These are phyloP conservation scores for Cariama cristata DNA, from an alignment of 2,113 vertebrate species.

Conservation along the genomic window DNA sequence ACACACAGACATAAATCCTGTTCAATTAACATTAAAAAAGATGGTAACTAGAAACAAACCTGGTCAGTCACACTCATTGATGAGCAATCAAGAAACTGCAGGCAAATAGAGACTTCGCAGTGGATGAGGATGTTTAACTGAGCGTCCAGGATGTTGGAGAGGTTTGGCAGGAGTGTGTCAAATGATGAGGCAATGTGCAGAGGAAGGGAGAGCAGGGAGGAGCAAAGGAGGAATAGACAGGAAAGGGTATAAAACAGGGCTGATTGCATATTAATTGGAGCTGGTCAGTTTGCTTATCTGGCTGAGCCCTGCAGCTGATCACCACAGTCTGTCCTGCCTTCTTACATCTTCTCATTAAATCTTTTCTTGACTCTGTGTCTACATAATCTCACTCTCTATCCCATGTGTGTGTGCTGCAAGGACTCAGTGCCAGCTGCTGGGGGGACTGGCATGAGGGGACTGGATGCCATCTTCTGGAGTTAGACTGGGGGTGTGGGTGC, in stretches of 20 bases:
- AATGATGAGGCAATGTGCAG: not conserved
- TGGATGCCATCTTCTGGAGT: not conserved
- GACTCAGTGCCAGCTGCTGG: not conserved
- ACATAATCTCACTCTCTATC: not conserved
- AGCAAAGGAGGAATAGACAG: not conserved
- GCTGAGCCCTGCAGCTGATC: not conserved
- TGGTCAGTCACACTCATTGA: not conserved
- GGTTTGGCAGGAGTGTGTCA: not conserved
- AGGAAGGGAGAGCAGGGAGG: not conserved
- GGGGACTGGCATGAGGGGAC: not conserved
- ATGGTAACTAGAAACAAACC: not conserved
- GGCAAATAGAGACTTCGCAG: not conserved
- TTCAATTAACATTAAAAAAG: not conserved
- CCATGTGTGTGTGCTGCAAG: not conserved
- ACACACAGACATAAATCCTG: not conserved
- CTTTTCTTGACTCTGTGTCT: not conserved
- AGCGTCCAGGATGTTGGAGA: not conserved
- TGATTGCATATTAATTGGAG: not conserved
- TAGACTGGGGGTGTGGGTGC: too few relatives aligned
- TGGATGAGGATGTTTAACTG: not conserved
- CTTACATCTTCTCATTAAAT: not conserved
- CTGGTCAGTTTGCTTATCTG: not conserved
- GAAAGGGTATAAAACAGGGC: not conserved
- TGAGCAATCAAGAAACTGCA: not conserved
- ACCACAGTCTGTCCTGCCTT: not conserved